Evolutionary conservation across 2,888 invertebrate genomes (phyloP), one percentile per base, ranked within the genome.

Genomic region (Plagodis dolabraria): DNA sequence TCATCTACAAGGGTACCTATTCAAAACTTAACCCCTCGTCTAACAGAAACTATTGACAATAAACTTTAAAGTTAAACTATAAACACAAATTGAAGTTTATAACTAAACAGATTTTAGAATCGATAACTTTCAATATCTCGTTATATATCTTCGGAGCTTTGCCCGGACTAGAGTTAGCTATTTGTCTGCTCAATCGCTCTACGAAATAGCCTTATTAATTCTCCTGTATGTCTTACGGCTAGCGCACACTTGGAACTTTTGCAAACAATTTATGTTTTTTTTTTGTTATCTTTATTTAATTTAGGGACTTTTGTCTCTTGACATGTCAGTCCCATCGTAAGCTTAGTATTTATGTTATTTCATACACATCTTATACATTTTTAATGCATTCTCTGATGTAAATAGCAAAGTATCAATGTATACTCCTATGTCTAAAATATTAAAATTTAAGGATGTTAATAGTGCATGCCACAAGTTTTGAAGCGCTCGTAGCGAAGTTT

Each of bases 131-230:
- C 89, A 89, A 90, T 90, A 88, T 85, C 82, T 79, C 65, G 73
- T 63, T 77, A 78, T 84, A 83, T 77, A 82, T 83, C 82, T 84
- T 71, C 42, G 68, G 66, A 77, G 83, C 79, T 83, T 85, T 84
- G 63, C 63, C 57, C 65, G 64, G 52, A 67, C 53, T 75, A 68
- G 68, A 70, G 75, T 67, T 63, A 74, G 77, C 79, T 85, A 85
- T 87, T 81, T 79, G 82, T 86, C 85, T 86, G 75, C 80, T 70
- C 78, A 83, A 89, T 87, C 86, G 86, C 77, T 86, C 71, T 75
- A 66, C 80, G 82, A 75, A 91, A 92, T 88, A 72, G 87, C 79
- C 89, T 89, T 92, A 91, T 92, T 92, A 92, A 92, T 92, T 89
- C 89, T 81, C 85, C 79, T 90, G 90, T 66, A 66, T 66, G 63